These are phyloP conservation scores for Conus canariensis DNA, from an alignment of 2,888 invertebrate genomes.

Conservation along the genomic window DNA sequence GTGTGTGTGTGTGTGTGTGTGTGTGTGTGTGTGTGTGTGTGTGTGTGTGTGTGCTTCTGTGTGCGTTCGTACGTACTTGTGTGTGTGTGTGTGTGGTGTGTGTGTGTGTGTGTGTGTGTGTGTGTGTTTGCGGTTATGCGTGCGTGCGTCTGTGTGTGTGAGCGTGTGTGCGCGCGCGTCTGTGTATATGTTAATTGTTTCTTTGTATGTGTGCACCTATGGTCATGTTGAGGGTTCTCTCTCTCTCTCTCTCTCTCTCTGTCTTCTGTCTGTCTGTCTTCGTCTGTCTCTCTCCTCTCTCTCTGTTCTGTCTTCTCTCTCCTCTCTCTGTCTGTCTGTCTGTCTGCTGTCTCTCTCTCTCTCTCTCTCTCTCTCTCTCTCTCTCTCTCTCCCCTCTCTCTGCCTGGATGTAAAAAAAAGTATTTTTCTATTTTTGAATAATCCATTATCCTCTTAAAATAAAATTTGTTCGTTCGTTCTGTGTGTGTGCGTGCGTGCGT, in stretches of 20 bases:
- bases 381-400: no score
- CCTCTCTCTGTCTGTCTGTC: not conserved
- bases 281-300: not conserved
- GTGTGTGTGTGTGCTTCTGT: not conserved
- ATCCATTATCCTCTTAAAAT: no score
- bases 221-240: not conserved
- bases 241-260: no score
- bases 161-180: not conserved
- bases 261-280: not conserved
- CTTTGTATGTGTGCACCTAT: no score
- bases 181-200: no score
- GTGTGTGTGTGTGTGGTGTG: not conserved
- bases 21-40: not conserved
- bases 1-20: constrained; percentile 14
- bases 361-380: no score
- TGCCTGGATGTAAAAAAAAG: no score
- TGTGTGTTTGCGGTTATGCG: not conserved
- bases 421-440: no score
- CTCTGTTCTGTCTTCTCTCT: not conserved
- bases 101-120: not conserved
- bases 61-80: not conserved
- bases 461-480: not conserved
- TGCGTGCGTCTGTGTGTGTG: not conserved
- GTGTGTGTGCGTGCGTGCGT: not conserved
- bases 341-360: no score